Conservation (phyloP, 1,140 invertebrate genomes). For the Rhyacophila brunnea region DNA sequence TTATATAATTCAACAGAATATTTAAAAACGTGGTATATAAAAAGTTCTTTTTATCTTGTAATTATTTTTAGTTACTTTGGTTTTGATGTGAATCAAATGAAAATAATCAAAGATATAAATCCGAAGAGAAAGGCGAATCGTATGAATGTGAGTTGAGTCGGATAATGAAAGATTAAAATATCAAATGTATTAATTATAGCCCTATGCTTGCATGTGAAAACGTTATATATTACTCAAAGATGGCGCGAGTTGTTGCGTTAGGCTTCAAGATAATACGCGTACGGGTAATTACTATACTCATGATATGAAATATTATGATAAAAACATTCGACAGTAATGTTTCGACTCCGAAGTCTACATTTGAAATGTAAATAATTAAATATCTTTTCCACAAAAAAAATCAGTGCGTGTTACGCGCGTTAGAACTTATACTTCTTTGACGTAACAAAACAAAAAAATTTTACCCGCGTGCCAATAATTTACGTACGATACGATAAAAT, state of each 20-base stretch:
- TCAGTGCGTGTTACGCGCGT: too few species aligned
- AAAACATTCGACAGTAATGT: constrained; percentile 6
- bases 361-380: not conserved
- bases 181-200: constrained; percentile 34
- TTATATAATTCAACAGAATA: too few species aligned
- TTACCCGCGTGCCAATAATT: too few species aligned
- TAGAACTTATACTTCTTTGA: too few species aligned
- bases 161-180: constrained; percentile 29
- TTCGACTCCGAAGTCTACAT: not conserved
- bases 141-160: not conserved
- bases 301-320: constrained; percentile 32
- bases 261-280: constrained; percentile 14
- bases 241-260: constrained; percentile 2
- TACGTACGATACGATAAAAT: too few species aligned
- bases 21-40: too few species aligned
- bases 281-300: constrained; percentile 26
- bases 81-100: too few species aligned
- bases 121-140: not conserved
- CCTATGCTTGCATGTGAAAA: constrained; percentile 19
- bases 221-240: constrained; percentile 23
- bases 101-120: too few species aligned
- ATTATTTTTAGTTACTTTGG: too few species aligned
- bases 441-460: too few species aligned
- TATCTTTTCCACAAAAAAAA: too few species aligned
- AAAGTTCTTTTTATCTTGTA: too few species aligned